Percentiles rank a stretch among this genome's conserved stretches.
phyloP scores from a whole-genome alignment of 2,888 invertebrate species.

The Aphrophora alni region DNA sequence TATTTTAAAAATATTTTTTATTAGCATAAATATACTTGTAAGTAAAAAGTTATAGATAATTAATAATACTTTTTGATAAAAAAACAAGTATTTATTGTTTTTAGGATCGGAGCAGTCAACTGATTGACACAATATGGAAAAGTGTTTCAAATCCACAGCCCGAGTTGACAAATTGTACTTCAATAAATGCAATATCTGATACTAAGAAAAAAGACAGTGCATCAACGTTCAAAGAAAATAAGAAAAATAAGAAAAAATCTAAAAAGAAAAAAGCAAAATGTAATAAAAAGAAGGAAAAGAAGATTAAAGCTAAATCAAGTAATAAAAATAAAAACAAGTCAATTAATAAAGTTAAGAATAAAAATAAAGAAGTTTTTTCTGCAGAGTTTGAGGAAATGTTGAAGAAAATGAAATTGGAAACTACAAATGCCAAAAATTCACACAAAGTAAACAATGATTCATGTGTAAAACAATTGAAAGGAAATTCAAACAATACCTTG shows the following conservation, averaged over 20 bases:
- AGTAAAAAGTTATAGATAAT: too few species aligned
- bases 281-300: conserved; percentile 10
- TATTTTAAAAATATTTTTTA: too few species aligned
- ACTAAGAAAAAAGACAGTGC: not conserved
- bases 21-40: too few species aligned
- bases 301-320: not conserved
- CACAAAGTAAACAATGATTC: not conserved
- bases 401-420: not conserved
- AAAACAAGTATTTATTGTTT: too few species aligned
- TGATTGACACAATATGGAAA: conserved; percentile 4
- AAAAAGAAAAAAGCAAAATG: not conserved
- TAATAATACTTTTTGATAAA: too few species aligned
- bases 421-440: not conserved
- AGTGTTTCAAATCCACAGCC: conserved; percentile 14
- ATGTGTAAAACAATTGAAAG: not conserved
- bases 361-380: not conserved
- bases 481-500: not conserved
- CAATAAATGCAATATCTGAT: not conserved
- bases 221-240: too few species aligned
- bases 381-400: conserved; percentile 9
- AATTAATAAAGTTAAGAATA: not conserved
- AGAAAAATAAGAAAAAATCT: not conserved
- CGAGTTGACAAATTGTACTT: not conserved
- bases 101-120: not conserved
- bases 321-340: not conserved